Evolutionary conservation across 1,140 invertebrate species (phyloP), one percentile per base, ranked within the genome.

Genomic region (Atta cephalotes): DNA sequence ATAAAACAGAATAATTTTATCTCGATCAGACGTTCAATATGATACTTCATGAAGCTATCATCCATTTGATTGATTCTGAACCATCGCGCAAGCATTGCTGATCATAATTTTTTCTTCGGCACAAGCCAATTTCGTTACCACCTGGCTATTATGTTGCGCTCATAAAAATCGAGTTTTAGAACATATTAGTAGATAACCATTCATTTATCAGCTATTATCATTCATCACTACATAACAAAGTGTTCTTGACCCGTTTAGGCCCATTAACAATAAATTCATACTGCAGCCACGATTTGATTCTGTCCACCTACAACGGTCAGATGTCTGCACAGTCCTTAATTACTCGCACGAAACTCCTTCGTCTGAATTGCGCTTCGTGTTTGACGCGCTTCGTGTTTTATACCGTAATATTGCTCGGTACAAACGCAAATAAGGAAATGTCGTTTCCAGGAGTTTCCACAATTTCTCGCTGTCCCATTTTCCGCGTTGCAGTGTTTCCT

Each of bases 231-330:
- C 25, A 35, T 58, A 63, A 53, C 66, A 49, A 72, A 58, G 58
- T 63, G 72, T 62, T 90, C 91, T 91, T 92, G 90, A 92, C 85
- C 88, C 65, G 65, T 88, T 92, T 90, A 68, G 51, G 71, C 63
- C 58, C 39, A 87, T 87, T 82, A 89, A 45, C 56, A 51, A n/a
- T 39, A 45, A 79, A 51, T 62, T 9, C 58, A 60, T 31, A 31
- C 16, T 28, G 63, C 16, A 25, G 16, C 16, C 63, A 72, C 80
- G 53, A 77, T 85, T 85, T 66, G 62, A 87, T 87, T 60, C n/a
- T 51, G 6, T 14, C 65, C 31, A 39, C 39, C 85, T 62, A 70
- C 65, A 12, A 25, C 16, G 12, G 18, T 53, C 28, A 49, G 63
- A 66, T 35, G 51, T 68, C n/a, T 14, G 31, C 3, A 35, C 12